Conservation (phyloP, 2,113 vertebrate species). For the Neodon shergylaensis region DNA sequence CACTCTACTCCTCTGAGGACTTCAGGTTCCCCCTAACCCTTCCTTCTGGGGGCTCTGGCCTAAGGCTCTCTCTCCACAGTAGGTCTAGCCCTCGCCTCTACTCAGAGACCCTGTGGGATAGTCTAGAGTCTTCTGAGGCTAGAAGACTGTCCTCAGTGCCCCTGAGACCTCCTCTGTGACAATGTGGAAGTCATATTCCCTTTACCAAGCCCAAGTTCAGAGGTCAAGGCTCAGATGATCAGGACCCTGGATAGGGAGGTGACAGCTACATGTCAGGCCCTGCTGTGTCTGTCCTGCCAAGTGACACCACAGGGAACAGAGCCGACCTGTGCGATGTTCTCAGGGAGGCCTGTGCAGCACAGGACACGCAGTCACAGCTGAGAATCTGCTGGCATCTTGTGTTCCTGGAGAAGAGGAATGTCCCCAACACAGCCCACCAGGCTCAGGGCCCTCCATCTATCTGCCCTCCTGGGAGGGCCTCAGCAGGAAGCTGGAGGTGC, state of each 20-base stretch:
- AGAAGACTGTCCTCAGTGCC: background rate
- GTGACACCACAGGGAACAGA: too few species aligned
- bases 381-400: background rate
- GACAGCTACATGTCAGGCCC: background rate
- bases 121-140: background rate
- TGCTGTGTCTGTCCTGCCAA: background rate
- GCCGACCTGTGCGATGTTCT: background rate
- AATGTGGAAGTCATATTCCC: background rate
- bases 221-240: background rate
- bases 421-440: background rate
- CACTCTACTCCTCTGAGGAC: background rate
- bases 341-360: too few species aligned
- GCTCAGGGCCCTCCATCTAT: too few species aligned
- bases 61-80: background rate
- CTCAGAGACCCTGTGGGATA: background rate
- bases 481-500: background rate
- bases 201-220: background rate
- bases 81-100: background rate
- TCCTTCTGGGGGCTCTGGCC: background rate
- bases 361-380: background rate
- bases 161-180: background rate
- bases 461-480: background rate
- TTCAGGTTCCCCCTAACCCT: too few species aligned
- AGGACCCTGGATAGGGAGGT: background rate
- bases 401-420: background rate